phyloP scores from a whole-genome alignment of 2,113 vertebrate genomes.

The Scomber scombrus region DNA sequence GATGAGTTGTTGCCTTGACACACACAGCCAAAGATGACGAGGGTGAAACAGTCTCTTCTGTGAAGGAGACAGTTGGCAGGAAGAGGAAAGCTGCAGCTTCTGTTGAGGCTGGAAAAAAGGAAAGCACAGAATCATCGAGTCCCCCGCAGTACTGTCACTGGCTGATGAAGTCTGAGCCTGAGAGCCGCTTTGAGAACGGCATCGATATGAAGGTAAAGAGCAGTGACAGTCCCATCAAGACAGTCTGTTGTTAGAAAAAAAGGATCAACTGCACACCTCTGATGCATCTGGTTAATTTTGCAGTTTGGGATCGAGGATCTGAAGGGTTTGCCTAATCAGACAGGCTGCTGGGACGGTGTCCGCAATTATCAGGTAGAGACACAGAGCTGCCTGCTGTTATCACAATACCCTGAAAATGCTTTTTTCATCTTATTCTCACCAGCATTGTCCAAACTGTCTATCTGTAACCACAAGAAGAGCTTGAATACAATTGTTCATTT shows the following conservation, averaged over 20 bases:
- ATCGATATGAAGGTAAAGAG: constrained; percentile 91
- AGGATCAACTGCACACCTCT: background rate
- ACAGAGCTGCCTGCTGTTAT: background rate
- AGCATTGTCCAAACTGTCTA: background rate
- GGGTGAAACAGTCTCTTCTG: constrained; percentile 51
- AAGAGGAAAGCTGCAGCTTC: constrained; percentile 69
- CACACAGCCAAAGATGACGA: constrained; percentile 42
- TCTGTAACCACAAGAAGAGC: background rate
- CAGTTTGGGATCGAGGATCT: constrained; percentile 97
- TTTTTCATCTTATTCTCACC: background rate
- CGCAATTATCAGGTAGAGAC: constrained; percentile 94
- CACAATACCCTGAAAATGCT: background rate
- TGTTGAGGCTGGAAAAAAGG: constrained; percentile 54
- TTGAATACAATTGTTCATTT: background rate
- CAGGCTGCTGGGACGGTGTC: constrained; percentile 95
- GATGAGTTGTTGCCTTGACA: background rate
- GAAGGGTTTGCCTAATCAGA: constrained; percentile 91
- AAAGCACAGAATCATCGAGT: constrained; percentile 22
- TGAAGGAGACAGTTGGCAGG: constrained; percentile 2
- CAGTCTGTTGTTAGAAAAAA: background rate
- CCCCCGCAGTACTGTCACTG: constrained; percentile 81
- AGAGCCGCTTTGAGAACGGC: constrained; percentile 94
- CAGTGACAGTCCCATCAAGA: background rate
- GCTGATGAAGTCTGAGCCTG: constrained; percentile 98
- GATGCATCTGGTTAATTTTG: constrained; percentile 35